Conservation (phyloP, 2,888 invertebrate species). For the Scotopteryx bipunctaria region DNA sequence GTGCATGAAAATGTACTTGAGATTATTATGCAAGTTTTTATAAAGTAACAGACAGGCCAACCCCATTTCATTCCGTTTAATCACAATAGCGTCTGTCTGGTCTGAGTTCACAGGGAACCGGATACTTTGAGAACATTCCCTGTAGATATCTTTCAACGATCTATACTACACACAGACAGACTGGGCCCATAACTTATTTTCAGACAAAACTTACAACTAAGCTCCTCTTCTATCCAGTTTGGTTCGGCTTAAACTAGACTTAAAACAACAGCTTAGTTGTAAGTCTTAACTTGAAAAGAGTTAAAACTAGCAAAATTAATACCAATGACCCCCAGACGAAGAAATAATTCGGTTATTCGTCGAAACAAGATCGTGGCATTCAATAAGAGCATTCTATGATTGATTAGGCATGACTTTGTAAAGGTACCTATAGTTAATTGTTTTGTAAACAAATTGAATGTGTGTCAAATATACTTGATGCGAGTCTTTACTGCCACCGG, state of each 20-base stretch:
- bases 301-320: no score
- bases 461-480: constrained; percentile 9
- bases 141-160: constrained; percentile 20
- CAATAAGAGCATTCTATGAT: no score
- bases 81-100: constrained; percentile 21
- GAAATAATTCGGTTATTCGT: no score
- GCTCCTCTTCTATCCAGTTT: no score
- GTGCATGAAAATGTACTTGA: background rate
- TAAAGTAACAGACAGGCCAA: constrained; percentile 7
- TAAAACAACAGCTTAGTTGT: no score
- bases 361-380: no score
- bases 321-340: no score
- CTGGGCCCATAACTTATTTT: no score
- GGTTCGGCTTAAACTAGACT: no score
- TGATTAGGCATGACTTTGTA: no score
- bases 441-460: background rate
- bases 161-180: constrained; percentile 19
- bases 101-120: constrained; percentile 16
- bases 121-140: constrained; percentile 35
- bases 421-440: background rate
- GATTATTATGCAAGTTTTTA: constrained; percentile 13
- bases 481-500: constrained; percentile 28
- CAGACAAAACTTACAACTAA: no score
- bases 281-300: no score
- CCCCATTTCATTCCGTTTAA: constrained; percentile 22